A percentile compares a stretch with the other conserved stretches of the same genome.
phyloP scores from a whole-genome alignment of 1,140 invertebrate genomes.

The Cotesia glomerata region DNA sequence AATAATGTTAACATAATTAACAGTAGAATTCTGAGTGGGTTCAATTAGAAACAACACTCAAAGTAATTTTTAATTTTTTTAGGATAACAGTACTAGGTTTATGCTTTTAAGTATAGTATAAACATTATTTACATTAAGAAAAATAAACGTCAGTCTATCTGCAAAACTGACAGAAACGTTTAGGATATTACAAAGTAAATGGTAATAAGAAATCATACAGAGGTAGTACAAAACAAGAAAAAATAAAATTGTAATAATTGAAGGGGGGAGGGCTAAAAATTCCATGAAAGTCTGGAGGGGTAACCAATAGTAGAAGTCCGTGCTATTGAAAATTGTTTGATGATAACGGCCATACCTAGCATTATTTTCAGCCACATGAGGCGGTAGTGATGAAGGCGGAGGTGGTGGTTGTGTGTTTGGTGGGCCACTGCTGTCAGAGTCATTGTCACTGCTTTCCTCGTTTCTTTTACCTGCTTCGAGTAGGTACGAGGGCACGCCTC shows the following conservation, averaged over 20 bases:
- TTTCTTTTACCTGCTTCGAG: conserved; percentile 54
- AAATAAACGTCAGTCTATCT: too few relatives aligned
- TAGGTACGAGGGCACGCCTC: conserved; percentile 64
- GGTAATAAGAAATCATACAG: too few relatives aligned
- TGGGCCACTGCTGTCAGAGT: conserved; percentile 59
- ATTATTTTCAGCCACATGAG: conserved; percentile 57
- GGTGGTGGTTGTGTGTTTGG: conserved; percentile 51
- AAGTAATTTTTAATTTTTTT: too few relatives aligned
- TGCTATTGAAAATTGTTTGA: not conserved
- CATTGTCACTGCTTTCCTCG: conserved; percentile 63
- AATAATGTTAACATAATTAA: too few relatives aligned
- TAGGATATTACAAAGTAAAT: too few relatives aligned
- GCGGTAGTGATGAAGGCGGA: conserved; percentile 56
- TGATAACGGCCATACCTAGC: conserved; percentile 49
- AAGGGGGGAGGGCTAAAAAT: not conserved
- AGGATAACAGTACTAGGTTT: too few relatives aligned
- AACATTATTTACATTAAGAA: too few relatives aligned
- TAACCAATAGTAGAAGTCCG: not conserved
- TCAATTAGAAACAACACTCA: too few relatives aligned
- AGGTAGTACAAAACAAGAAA: not conserved
- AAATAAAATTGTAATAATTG: not conserved
- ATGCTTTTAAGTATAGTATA: too few relatives aligned
- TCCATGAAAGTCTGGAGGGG: not conserved
- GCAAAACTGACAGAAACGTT: too few relatives aligned
- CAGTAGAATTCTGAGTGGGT: too few relatives aligned